Evolutionary conservation across 2,888 invertebrate genomes (phyloP).

Genomic region (Sisyra terminalis): DNA sequence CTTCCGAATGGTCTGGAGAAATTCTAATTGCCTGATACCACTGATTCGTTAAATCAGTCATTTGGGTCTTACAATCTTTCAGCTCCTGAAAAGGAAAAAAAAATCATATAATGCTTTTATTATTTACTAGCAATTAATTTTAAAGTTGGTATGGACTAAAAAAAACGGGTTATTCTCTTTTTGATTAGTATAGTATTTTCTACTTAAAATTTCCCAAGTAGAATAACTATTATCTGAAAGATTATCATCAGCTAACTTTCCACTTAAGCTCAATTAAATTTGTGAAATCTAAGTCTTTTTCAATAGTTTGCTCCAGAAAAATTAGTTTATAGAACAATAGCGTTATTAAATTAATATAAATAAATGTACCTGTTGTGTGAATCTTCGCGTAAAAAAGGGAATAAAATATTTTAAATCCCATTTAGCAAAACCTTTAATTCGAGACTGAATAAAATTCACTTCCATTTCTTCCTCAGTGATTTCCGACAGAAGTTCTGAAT

Average conservation of each 20-base stretch:
- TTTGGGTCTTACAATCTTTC: constrained; percentile 90
- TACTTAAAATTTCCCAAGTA: too few relatives aligned
- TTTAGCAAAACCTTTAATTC: constrained; percentile 75
- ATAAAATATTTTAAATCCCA: constrained; percentile 87
- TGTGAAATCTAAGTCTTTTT: background rate
- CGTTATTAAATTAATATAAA: too few relatives aligned
- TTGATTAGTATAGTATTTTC: too few relatives aligned
- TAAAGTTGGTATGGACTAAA: too few relatives aligned
- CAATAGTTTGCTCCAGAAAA: background rate
- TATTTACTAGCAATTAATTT: too few relatives aligned
- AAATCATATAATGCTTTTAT: background rate
- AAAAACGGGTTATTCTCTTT: too few relatives aligned
- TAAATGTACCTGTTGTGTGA: constrained; percentile 85
- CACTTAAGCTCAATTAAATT: background rate
- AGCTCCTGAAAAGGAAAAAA: constrained; percentile 48
- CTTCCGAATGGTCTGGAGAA: constrained; percentile 73
- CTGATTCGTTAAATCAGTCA: constrained; percentile 90
- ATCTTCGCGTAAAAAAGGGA: constrained; percentile 90
- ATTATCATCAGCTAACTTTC: too few relatives aligned
- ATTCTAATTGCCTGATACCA: constrained; percentile 94
- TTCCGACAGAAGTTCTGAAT: constrained; percentile 85
- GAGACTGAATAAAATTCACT: constrained; percentile 65
- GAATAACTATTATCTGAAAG: too few relatives aligned
- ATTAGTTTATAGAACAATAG: too few relatives aligned
- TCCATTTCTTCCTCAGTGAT: constrained; percentile 87